Conservation (phyloP, 2,888 invertebrate genomes). For the Oasisia sp. region DNA sequence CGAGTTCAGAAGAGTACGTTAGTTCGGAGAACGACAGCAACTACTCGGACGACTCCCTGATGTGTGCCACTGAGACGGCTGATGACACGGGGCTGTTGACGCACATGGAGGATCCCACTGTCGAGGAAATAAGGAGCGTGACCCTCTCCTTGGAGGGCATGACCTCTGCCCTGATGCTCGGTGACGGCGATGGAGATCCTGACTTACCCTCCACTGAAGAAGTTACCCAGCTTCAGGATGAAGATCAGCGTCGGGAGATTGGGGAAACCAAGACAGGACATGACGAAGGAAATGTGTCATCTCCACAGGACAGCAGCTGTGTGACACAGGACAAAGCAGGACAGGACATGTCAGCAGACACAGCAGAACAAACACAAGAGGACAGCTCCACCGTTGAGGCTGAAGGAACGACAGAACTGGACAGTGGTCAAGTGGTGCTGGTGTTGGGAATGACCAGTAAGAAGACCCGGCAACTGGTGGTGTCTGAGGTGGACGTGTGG, state of each 20-base stretch:
- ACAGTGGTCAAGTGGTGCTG: not conserved
- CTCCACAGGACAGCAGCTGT: not conserved
- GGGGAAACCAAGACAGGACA: not conserved
- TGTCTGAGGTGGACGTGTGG: not conserved
- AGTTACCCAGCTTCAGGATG: not conserved
- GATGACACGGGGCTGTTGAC: not conserved
- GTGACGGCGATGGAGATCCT: not conserved
- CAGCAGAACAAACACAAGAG: not conserved
- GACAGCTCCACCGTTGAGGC: not conserved
- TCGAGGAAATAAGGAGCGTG: not conserved
- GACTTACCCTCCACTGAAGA: not conserved
- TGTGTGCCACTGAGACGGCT: not conserved
- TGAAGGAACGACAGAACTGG: not conserved
- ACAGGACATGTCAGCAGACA: not conserved
- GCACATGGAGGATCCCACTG: not conserved
- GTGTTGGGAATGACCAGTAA: not conserved
- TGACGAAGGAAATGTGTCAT: not conserved
- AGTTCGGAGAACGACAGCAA: slow-evolving; percentile 26
- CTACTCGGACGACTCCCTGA: slow-evolving; percentile 27
- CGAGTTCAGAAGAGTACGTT: slow-evolving; percentile 27
- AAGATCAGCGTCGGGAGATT: not conserved
- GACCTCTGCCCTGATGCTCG: slow-evolving; percentile 18
- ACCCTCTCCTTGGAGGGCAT: not conserved
- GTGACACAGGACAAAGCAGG: not conserved
- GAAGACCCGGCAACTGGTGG: not conserved